These are phyloP conservation scores for Drosophila meridionalis DNA, from an alignment of 2,888 invertebrate genomes.

Conservation along the genomic window DNA sequence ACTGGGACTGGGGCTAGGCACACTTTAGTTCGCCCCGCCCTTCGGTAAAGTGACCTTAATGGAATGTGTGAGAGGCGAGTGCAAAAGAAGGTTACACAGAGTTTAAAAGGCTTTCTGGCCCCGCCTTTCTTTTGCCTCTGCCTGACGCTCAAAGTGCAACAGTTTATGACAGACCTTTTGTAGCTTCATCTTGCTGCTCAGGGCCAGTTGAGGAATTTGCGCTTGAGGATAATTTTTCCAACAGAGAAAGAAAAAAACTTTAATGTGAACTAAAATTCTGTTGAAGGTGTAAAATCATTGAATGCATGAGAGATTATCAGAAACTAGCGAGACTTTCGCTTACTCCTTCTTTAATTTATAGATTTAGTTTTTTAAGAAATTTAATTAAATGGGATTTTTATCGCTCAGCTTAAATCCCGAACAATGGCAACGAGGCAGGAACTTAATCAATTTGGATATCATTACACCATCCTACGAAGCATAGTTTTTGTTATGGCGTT, in stretches of 20 bases:
- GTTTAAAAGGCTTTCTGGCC: slow-evolving; percentile 40
- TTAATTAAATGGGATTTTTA: slow-evolving; percentile 4
- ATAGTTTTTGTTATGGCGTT: slow-evolving; percentile 13
- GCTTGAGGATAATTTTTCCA: slow-evolving; percentile 29
- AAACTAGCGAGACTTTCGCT: neutral
- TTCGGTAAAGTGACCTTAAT: slow-evolving; percentile 46
- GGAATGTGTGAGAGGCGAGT: slow-evolving; percentile 44
- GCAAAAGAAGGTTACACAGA: slow-evolving; percentile 30
- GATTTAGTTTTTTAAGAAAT: slow-evolving; percentile 4
- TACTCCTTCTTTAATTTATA: neutral
- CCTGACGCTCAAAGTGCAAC: slow-evolving; percentile 37
- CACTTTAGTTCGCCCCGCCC: slow-evolving; percentile 3
- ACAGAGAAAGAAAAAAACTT: neutral
- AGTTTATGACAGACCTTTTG: slow-evolving; percentile 53
- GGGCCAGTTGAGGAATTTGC: slow-evolving; percentile 21
- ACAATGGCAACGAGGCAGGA: slow-evolving; percentile 16
- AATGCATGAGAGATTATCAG: neutral
- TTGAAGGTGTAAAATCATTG: neutral
- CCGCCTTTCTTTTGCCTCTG: slow-evolving; percentile 1
- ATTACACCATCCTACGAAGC: slow-evolving; percentile 13
- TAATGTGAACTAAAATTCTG: slow-evolving; percentile 14
- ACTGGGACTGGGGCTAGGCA: neutral
- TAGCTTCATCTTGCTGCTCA: slow-evolving; percentile 33
- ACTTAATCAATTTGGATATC: slow-evolving; percentile 44
- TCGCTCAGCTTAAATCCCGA: neutral